Evolutionary conservation across 2,888 invertebrate species (phyloP).

Genomic region (Stictocephala bisonia): DNA sequence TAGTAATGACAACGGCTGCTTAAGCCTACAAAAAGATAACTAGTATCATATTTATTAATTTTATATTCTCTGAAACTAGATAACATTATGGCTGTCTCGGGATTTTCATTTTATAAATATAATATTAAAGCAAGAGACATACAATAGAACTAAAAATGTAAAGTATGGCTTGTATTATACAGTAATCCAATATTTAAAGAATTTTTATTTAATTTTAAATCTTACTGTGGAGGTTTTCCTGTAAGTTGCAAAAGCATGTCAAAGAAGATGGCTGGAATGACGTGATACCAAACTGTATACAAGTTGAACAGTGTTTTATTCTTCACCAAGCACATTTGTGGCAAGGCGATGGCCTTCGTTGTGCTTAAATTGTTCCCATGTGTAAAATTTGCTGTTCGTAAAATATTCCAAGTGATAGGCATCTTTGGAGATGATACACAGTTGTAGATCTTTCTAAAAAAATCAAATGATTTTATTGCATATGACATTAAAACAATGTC

Average conservation of each 20-base stretch:
- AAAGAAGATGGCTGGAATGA: slow-evolving; percentile 44
- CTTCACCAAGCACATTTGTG: slow-evolving; percentile 29
- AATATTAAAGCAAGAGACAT: not conserved
- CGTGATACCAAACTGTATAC: slow-evolving; percentile 32
- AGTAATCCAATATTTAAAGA: not conserved
- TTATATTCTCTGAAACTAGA: too few relatives aligned
- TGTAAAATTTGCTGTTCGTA: not conserved
- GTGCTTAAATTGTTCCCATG: not conserved
- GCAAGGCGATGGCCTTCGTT: slow-evolving; percentile 2
- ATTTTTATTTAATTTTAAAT: too few relatives aligned
- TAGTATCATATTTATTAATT: too few relatives aligned
- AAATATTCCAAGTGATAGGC: slow-evolving; percentile 45
- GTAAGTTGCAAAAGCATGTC: slow-evolving; percentile 43
- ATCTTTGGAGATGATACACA: slow-evolving; percentile 45
- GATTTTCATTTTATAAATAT: not conserved
- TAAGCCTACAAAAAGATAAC: too few relatives aligned
- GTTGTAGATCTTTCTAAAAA: slow-evolving; percentile 47
- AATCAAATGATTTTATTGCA: not conserved
- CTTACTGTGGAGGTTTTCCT: slow-evolving; percentile 49
- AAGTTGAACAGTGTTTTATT: slow-evolving; percentile 37
- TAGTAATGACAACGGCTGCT: too few relatives aligned
- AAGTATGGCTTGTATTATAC: not conserved
- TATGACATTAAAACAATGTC: not conserved
- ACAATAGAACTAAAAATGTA: not conserved
- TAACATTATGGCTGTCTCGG: too few relatives aligned